Conservation (phyloP, 2,797 vertebrate species). For the Acanthurus tractus region DNA sequence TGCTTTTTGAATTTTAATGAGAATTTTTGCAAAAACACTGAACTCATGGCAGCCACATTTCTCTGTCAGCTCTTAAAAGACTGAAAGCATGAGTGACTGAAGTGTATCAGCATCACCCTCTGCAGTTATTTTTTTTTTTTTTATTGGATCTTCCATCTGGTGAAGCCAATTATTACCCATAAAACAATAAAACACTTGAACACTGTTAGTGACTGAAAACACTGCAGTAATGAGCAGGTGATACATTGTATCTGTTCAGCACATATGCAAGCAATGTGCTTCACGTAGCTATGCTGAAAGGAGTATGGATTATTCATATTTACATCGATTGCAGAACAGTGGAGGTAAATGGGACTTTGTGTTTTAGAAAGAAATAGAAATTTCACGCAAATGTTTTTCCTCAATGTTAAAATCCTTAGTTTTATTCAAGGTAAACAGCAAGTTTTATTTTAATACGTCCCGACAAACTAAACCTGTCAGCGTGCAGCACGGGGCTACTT, state of each 20-base stretch:
- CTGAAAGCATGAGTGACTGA: slow-evolving; percentile 17
- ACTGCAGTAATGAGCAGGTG: slow-evolving; percentile 66
- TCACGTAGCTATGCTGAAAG: too few species aligned
- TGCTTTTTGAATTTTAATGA: background rate
- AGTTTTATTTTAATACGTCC: too few species aligned
- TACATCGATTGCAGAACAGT: background rate
- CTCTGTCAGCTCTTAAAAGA: slow-evolving; percentile 2
- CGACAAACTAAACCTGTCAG: too few species aligned
- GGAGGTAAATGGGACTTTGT: background rate
- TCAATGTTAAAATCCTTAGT: too few species aligned
- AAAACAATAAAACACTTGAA: slow-evolving; percentile 57
- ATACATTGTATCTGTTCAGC: slow-evolving; percentile 7
- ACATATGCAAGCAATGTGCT: too few species aligned
- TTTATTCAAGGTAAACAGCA: too few species aligned
- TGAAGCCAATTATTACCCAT: slow-evolving; percentile 53
- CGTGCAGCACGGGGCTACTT: too few species aligned
- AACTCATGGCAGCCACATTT: slow-evolving; percentile 44
- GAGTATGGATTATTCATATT: background rate
- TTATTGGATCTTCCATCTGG: slow-evolving; percentile 59
- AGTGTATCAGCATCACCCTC: slow-evolving; percentile 17
- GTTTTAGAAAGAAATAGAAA: too few species aligned
- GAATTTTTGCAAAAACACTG: background rate
- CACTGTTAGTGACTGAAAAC: slow-evolving; percentile 53
- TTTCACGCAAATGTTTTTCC: too few species aligned
- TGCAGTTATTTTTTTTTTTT: slow-evolving; percentile 13